Evolutionary conservation across 2,113 vertebrate genomes (phyloP).

Genomic region (Amazona vittata): DNA sequence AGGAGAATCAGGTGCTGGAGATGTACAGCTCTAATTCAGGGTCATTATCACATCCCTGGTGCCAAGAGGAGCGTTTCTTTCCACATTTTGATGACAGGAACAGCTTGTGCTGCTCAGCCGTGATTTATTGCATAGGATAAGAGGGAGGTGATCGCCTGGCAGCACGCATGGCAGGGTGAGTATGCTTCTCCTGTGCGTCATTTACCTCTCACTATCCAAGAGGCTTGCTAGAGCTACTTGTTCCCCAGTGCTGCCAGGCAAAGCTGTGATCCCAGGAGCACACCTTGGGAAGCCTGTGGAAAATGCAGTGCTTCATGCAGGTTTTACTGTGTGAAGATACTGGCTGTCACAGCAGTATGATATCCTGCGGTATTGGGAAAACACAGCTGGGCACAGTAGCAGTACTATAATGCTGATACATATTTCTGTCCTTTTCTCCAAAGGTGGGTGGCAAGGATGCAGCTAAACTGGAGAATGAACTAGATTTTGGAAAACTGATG

Average conservation of each 20-base stretch:
- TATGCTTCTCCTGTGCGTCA: neutral
- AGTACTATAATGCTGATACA: rapidly evolving
- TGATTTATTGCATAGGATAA: conserved; percentile 24
- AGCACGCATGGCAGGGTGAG: neutral
- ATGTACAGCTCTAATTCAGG: conserved; percentile 12
- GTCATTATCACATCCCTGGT: neutral
- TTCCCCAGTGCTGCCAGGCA: neutral
- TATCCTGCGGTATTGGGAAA: neutral
- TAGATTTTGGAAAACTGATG: neutral
- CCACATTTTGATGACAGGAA: neutral
- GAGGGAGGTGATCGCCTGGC: neutral
- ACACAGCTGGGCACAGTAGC: neutral
- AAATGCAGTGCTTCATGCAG: neutral
- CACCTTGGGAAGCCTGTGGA: neutral
- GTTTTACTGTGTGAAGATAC: neutral
- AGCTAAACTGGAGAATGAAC: neutral
- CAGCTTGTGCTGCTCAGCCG: conserved; percentile 47
- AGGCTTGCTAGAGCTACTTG: neutral
- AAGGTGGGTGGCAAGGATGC: neutral
- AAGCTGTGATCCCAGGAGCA: neutral
- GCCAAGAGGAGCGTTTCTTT: conserved; percentile 12
- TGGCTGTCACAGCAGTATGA: rapidly evolving
- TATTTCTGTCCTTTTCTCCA: neutral
- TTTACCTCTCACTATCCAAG: neutral
- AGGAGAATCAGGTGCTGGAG: conserved; percentile 15